phyloP scores from a whole-genome alignment of 2,797 vertebrate genomes.

The Gallinago nigripennis region DNA sequence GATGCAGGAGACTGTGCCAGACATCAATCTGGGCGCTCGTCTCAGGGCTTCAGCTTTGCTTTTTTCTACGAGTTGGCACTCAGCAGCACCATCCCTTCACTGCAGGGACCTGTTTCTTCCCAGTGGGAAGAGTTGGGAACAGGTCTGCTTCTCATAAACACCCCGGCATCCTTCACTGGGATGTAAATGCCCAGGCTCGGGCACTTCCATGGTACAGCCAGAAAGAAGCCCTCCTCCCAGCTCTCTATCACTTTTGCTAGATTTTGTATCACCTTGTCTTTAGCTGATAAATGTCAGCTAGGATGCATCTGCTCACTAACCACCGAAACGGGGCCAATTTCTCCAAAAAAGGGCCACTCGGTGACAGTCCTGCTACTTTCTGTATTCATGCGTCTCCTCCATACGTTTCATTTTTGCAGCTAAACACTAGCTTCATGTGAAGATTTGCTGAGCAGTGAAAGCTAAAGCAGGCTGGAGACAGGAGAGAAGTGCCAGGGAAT shows the following conservation, averaged over 20 bases:
- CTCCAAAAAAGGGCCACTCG: not conserved
- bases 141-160: not conserved
- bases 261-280: not conserved
- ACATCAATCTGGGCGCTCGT: not conserved
- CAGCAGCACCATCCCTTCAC: not conserved
- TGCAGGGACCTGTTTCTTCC: not conserved
- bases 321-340: not conserved
- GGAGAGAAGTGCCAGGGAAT: not conserved
- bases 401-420: not conserved
- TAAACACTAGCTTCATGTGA: not conserved
- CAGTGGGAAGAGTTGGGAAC: not conserved
- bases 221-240: not conserved
- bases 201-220: not conserved
- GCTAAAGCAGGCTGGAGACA: not conserved
- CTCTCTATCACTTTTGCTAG: not conserved
- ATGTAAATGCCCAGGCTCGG: not conserved
- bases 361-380: not conserved
- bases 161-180: not conserved
- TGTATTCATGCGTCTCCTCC: not conserved
- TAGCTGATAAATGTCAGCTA: not conserved
- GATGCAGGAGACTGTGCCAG: not conserved
- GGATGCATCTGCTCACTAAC: slow-evolving; percentile 6
- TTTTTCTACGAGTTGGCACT: not conserved
- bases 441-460: slow-evolving; percentile 7
- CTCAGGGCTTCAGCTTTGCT: not conserved